phyloP scores from a whole-genome alignment of 2,888 invertebrate genomes.

The Aleiodes leptofemur region DNA sequence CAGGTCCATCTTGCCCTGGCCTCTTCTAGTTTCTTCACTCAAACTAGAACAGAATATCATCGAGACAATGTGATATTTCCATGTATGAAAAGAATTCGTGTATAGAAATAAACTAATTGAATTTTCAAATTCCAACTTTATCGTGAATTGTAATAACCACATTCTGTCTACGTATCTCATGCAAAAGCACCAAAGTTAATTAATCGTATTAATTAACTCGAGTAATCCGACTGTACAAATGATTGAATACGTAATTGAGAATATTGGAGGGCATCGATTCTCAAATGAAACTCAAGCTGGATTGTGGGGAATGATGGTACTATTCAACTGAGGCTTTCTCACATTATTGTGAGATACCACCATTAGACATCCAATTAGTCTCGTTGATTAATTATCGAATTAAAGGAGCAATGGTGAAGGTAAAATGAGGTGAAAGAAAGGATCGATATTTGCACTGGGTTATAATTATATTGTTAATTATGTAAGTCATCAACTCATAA shows the following conservation, averaged over 20 bases:
- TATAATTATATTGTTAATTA: conserved; percentile 33
- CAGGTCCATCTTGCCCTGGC: no score
- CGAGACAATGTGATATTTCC: no score
- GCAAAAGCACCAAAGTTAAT: no score
- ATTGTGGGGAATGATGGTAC: conserved; percentile 22
- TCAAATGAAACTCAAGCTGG: conserved; percentile 19
- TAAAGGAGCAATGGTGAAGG: conserved; percentile 54
- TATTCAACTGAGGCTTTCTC: conserved; percentile 40
- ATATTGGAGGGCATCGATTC: not conserved
- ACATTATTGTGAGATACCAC: conserved; percentile 45
- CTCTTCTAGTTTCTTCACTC: no score
- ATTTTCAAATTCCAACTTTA: not conserved
- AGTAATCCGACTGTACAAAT: conserved; percentile 2
- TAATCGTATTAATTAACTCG: conserved; percentile 5
- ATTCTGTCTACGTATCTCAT: not conserved
- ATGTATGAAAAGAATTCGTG: no score
- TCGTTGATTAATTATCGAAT: conserved; percentile 62
- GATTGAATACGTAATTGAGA: conserved; percentile 1
- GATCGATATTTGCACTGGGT: conserved; percentile 18
- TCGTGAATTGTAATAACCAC: not conserved
- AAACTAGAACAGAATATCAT: not conserved
- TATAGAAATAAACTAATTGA: conserved; percentile 10
- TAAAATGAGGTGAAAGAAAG: conserved; percentile 7
- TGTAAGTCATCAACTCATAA: conserved; percentile 1
- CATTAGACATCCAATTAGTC: conserved; percentile 58